phyloP scores from a whole-genome alignment of 1,140 invertebrate genomes.

The Meloidogyne chitwoodi region DNA sequence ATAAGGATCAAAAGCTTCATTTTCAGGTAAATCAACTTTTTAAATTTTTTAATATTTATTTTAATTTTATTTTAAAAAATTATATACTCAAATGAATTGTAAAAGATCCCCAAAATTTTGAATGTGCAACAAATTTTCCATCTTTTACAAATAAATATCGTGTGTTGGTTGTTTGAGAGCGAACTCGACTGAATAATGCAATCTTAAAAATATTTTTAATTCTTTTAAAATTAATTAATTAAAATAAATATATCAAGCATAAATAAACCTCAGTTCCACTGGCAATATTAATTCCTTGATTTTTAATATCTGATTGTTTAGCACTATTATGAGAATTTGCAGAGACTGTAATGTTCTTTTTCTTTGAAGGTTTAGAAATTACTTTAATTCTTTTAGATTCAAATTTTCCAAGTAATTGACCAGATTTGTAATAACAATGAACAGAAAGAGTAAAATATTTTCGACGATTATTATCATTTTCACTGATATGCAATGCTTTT shows the following conservation, averaged over 20 bases:
- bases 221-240: neutral
- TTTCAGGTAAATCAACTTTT: slow-evolving; percentile 9
- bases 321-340: neutral
- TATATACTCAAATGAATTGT: slow-evolving; percentile 81
- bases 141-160: slow-evolving; percentile 97
- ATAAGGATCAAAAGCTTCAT: slow-evolving; percentile 64
- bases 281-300: slow-evolving; percentile 77
- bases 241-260: neutral
- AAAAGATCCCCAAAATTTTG: slow-evolving; percentile 98
- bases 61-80: neutral
- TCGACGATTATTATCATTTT: slow-evolving; percentile 87
- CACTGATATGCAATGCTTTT: slow-evolving; percentile 96
- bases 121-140: slow-evolving; percentile 97
- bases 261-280: slow-evolving; percentile 76
- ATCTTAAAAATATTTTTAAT: slow-evolving; percentile 64
- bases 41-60: too few species aligned
- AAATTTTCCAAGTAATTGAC: slow-evolving; percentile 95
- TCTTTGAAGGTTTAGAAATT: slow-evolving; percentile 98
- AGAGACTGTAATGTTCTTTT: slow-evolving; percentile 95
- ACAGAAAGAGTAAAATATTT: slow-evolving; percentile 99
- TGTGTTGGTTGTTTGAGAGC: slow-evolving; percentile 97
- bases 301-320: slow-evolving; percentile 76
- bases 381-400: slow-evolving; percentile 98
- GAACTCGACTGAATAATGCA: slow-evolving; percentile 90
- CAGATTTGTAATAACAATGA: slow-evolving; percentile 98